These are phyloP conservation scores for Hirtodrosophila alboralis DNA, from an alignment of 2,888 invertebrate genomes.

Conservation along the genomic window DNA sequence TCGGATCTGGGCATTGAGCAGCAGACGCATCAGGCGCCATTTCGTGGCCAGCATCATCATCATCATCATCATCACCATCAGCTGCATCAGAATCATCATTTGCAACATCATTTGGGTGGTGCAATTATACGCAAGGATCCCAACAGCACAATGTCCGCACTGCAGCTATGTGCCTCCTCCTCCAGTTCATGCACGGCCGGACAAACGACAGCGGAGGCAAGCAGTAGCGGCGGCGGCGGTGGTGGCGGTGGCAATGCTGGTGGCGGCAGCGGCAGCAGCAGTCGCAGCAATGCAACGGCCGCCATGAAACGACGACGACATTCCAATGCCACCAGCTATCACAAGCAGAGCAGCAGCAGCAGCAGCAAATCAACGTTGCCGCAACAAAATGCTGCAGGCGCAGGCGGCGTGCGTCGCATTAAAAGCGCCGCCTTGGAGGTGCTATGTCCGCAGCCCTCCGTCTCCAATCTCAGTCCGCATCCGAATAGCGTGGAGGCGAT, in stretches of 20 bases:
- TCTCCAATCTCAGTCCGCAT: conserved; percentile 90
- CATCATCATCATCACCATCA: conserved; percentile 55
- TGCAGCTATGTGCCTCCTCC: conserved; percentile 84
- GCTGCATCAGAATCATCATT: conserved; percentile 61
- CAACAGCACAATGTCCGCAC: conserved; percentile 87
- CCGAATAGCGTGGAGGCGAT: conserved; percentile 93
- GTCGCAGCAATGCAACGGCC: conserved; percentile 34
- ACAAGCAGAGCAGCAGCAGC: conserved; percentile 55
- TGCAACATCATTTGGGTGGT: conserved; percentile 59
- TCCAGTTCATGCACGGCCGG: conserved; percentile 25
- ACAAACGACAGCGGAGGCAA: conserved; percentile 2
- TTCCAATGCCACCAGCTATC: conserved; percentile 83
- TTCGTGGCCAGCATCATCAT: conserved; percentile 62
- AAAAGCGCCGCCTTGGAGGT: conserved; percentile 90
- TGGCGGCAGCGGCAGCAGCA: conserved; percentile 15
- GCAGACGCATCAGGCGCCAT: conserved; percentile 46
- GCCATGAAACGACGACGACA: conserved; percentile 82
- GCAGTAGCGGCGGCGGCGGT: conserved; percentile 18
- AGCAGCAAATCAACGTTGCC: conserved; percentile 51
- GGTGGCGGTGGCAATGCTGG: conserved; percentile 25
- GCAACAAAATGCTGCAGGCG: conserved; percentile 15
- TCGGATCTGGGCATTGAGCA: conserved; percentile 84
- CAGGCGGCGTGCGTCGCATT: conserved; percentile 86
- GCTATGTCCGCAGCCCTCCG: conserved; percentile 88
- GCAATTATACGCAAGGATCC: conserved; percentile 86